Conservation (phyloP, 2,113 vertebrate species). For the human region DNA sequence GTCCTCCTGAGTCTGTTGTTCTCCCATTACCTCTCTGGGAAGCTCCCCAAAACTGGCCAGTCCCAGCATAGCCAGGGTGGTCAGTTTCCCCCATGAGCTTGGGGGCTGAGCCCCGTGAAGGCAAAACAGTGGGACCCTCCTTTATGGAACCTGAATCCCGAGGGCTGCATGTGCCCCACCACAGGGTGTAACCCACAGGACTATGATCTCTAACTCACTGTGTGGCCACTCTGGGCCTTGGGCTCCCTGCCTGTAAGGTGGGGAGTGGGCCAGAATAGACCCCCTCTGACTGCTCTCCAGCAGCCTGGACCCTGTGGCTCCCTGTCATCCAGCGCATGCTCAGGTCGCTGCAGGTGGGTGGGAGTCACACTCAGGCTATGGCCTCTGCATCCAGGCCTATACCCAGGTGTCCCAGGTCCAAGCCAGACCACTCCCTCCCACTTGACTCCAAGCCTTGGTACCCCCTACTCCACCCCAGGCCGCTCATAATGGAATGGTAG, state of each 20-base stretch:
- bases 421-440: not conserved
- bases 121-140: not conserved
- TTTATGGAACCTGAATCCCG: accelerated
- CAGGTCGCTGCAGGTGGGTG: not conserved
- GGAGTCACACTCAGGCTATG: not conserved
- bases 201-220: too few relatives aligned
- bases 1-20: not conserved
- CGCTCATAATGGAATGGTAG: not conserved
- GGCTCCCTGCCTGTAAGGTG: not conserved
- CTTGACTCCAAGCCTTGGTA: not conserved
- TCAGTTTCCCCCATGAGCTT: accelerated
- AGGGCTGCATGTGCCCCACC: not conserved
- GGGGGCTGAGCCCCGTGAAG: not conserved
- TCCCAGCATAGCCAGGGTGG: not conserved
- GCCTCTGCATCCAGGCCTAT: not conserved
- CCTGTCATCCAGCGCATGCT: not conserved
- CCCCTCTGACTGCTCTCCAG: not conserved
- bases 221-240: not conserved
- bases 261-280: not conserved
- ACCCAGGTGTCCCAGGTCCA: not conserved
- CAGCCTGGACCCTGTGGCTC: not conserved
- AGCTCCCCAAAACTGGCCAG: not conserved
- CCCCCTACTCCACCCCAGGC: not conserved
- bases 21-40: not conserved
- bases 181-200: not conserved